phyloP scores from a whole-genome alignment of 2,797 vertebrate species.

The Halcyon badia region DNA sequence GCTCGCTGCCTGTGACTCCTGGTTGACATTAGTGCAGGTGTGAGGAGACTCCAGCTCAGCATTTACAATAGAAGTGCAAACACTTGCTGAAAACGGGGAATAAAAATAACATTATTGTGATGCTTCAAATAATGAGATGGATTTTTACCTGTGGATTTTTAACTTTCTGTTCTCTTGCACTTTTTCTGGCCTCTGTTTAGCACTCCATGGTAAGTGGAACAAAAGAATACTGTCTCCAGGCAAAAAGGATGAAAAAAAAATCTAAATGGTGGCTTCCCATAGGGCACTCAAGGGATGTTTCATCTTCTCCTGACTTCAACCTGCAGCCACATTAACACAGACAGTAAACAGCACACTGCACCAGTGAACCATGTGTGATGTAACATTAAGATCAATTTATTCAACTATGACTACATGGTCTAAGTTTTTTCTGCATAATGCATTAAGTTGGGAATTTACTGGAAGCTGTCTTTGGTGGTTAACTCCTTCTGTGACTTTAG shows the following conservation, averaged over 20 bases:
- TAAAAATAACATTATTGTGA: neutral
- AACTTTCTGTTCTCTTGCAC: neutral
- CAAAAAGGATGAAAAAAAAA: conserved; percentile 24
- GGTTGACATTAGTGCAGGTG: neutral
- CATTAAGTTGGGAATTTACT: conserved; percentile 27
- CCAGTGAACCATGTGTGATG: neutral
- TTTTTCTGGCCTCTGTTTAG: conserved; percentile 13
- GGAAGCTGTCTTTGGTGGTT: neutral
- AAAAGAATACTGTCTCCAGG: conserved; percentile 36
- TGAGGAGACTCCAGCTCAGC: neutral
- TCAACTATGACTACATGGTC: neutral
- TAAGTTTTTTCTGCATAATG: conserved; percentile 2
- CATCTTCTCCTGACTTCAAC: conserved; percentile 22
- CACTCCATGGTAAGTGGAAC: neutral
- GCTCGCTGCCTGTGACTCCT: accelerated
- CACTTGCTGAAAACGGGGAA: conserved; percentile 2
- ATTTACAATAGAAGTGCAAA: neutral
- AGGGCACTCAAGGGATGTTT: conserved; percentile 18
- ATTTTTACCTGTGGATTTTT: neutral
- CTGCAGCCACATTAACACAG: neutral
- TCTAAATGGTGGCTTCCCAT: conserved; percentile 47
- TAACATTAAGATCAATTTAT: neutral
- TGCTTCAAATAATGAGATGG: neutral
- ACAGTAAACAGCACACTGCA: neutral
- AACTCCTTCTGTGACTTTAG: conserved; percentile 7